These are phyloP conservation scores for Sebastes wilsoni DNA, from an alignment of 2,797 vertebrate species.

Conservation along the genomic window DNA sequence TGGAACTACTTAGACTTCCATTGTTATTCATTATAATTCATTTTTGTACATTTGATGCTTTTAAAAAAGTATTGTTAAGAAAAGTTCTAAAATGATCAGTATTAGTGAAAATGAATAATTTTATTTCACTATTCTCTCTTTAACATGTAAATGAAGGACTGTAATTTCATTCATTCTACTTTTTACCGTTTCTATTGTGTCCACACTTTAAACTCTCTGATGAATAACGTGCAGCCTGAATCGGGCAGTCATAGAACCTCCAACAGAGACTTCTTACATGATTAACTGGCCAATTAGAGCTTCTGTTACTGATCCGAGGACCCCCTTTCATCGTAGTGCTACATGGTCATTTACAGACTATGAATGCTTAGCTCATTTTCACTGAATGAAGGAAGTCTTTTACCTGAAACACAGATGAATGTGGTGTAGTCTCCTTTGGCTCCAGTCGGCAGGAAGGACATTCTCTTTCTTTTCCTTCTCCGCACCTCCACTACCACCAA, in stretches of 20 bases:
- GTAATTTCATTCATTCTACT: background rate
- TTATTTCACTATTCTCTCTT: background rate
- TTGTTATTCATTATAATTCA: background rate
- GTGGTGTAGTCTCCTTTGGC: constrained; percentile 90
- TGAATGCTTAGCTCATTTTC: background rate
- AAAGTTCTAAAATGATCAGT: background rate
- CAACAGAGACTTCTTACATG: background rate
- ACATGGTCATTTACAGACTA: background rate
- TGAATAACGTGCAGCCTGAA: background rate
- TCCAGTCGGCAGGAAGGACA: constrained; percentile 89
- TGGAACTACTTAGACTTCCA: background rate
- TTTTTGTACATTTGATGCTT: background rate
- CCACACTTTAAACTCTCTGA: background rate
- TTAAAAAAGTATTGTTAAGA: background rate
- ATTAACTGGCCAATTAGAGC: background rate
- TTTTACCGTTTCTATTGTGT: background rate
- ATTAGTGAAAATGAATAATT: background rate
- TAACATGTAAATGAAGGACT: background rate
- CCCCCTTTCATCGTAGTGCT: background rate
- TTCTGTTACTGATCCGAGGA: background rate
- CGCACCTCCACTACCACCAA: constrained; percentile 92
- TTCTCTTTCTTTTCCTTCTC: constrained; percentile 91
- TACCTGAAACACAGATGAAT: constrained; percentile 96
- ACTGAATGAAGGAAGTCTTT: background rate
- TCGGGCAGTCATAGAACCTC: background rate